Evolutionary conservation across 1,140 invertebrate genomes (phyloP).

Genomic region (Drosophila ogumai): DNA sequence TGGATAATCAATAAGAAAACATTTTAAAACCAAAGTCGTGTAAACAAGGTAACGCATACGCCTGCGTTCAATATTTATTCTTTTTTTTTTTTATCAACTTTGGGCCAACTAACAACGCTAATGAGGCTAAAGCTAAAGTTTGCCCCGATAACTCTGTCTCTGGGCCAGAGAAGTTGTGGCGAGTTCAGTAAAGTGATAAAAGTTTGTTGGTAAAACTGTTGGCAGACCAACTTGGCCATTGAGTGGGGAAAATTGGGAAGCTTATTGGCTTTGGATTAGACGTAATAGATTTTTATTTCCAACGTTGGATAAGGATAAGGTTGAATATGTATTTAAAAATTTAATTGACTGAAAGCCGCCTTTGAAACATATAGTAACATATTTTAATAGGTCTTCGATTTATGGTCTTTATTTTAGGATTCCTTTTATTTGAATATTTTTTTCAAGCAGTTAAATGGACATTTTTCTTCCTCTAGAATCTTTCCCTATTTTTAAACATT

Average conservation of each 20-base stretch:
- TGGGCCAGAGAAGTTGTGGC: slow-evolving; percentile 30
- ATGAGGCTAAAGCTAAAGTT: slow-evolving; percentile 70
- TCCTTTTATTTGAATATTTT: neutral
- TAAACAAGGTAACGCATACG: slow-evolving; percentile 27
- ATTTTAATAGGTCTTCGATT: neutral
- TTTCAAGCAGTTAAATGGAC: neutral
- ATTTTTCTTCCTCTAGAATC: neutral
- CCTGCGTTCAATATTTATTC: slow-evolving; percentile 49
- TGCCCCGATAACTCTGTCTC: slow-evolving; percentile 47
- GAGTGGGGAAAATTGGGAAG: slow-evolving; percentile 19
- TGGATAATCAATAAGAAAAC: slow-evolving; percentile 31
- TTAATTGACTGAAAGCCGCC: too few relatives aligned
- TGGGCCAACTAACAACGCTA: slow-evolving; percentile 68
- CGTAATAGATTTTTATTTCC: slow-evolving; percentile 34
- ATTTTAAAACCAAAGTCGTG: slow-evolving; percentile 3
- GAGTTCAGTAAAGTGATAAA: slow-evolving; percentile 58
- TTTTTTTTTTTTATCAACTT: slow-evolving; percentile 65
- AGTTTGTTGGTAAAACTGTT: slow-evolving; percentile 45
- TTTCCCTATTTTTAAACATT: slow-evolving; percentile 10
- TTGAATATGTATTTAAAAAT: too few relatives aligned
- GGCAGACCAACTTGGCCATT: slow-evolving; percentile 38
- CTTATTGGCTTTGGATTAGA: slow-evolving; percentile 26
- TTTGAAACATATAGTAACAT: too few relatives aligned
- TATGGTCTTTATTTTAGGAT: neutral
- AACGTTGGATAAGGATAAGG: too few relatives aligned